Evolutionary conservation across 2,113 vertebrate species (phyloP).

Genomic region (Scomber scombrus): DNA sequence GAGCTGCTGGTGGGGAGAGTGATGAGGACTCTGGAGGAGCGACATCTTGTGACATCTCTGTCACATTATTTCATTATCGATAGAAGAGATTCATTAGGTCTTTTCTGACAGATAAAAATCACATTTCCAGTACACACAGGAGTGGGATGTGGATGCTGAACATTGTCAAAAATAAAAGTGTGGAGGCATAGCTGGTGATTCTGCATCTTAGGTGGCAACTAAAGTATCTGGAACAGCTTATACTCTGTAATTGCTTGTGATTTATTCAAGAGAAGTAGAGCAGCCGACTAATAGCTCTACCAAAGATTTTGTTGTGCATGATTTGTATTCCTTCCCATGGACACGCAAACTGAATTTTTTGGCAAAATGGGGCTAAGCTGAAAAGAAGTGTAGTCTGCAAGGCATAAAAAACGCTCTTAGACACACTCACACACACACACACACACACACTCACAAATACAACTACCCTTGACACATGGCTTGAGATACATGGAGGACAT

Average conservation of each 20-base stretch:
- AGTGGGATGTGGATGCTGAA: background rate
- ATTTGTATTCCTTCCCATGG: constrained; percentile 65
- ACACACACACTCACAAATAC: constrained; percentile 3
- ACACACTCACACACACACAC: background rate
- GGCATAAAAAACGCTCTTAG: constrained; percentile 3
- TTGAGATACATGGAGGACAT: constrained; percentile 53
- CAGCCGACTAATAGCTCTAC: constrained; percentile 22
- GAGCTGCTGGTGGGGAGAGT: constrained; percentile 16
- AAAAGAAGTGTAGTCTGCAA: constrained; percentile 32
- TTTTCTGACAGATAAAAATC: constrained; percentile 42
- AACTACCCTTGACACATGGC: constrained; percentile 53
- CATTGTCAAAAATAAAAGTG: background rate
- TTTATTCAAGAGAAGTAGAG: constrained; percentile 54
- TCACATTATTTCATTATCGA: constrained; percentile 69
- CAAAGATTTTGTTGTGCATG: constrained; percentile 31
- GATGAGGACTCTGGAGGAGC: background rate
- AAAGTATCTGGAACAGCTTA: constrained; percentile 48
- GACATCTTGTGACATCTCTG: constrained; percentile 62
- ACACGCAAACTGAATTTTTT: constrained; percentile 39
- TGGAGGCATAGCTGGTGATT: constrained; percentile 11
- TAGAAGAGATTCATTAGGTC: constrained; percentile 51
- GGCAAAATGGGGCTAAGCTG: constrained; percentile 44
- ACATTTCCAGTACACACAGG: constrained; percentile 22
- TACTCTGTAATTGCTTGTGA: constrained; percentile 53
- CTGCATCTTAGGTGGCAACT: constrained; percentile 21